A percentile compares a stretch with the other conserved stretches of the same genome.
Conservation (phyloP, 2,797 vertebrate species). For the Calcarius lapponicus region DNA sequence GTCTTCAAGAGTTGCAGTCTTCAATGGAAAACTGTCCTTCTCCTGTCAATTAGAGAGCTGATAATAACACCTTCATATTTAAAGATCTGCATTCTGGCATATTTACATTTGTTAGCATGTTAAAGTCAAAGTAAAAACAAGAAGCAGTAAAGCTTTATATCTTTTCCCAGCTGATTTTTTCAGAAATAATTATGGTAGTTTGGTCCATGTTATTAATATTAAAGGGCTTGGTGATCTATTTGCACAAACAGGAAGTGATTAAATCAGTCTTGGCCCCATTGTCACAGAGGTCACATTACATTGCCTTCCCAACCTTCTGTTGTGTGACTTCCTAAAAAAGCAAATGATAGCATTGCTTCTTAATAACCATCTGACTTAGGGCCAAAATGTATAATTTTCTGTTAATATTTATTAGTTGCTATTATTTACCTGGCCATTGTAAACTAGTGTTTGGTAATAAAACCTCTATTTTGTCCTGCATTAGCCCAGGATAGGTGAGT, state of each 20-base stretch:
- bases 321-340: neutral
- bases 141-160: neutral
- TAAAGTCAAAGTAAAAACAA: neutral
- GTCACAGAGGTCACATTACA: neutral
- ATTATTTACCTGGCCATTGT: neutral
- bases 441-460: neutral
- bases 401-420: neutral
- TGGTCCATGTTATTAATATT: neutral
- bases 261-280: neutral
- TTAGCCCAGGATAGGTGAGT: neutral
- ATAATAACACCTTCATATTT: neutral
- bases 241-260: neutral
- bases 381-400: neutral
- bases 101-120: neutral
- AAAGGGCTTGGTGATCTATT: neutral
- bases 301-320: neutral
- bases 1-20: neutral
- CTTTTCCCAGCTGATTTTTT: neutral
- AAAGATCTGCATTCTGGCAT: neutral
- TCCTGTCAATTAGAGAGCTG: neutral
- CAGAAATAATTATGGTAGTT: neutral
- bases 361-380: neutral
- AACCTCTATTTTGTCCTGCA: neutral
- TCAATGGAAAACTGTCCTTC: neutral
- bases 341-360: neutral